Evolutionary conservation across 2,888 invertebrate genomes (phyloP).

Genomic region (Trissoscelio sp.): DNA sequence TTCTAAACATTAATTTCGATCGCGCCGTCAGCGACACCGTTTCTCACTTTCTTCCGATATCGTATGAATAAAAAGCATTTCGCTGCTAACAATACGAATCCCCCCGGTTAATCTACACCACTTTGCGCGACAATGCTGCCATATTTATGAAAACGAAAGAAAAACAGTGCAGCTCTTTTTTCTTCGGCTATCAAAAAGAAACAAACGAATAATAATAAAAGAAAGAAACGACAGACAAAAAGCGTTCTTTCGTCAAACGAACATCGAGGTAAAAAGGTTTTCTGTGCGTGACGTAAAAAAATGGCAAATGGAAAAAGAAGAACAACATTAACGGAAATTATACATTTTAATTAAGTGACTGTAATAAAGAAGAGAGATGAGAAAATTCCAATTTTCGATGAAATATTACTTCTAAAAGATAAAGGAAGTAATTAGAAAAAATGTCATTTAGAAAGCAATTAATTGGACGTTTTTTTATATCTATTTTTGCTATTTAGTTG

Average conservation of each 20-base stretch:
- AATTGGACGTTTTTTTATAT: too few species aligned
- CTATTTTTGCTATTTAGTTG: too few species aligned
- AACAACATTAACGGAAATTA: too few species aligned
- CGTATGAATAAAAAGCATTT: conserved; percentile 54
- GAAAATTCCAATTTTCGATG: too few species aligned
- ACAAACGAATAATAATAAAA: conserved; percentile 35
- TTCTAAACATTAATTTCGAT: conserved; percentile 54
- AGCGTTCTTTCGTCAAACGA: conserved; percentile 38
- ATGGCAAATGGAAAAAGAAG: too few species aligned
- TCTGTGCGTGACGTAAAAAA: too few species aligned
- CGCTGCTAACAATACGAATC: conserved; percentile 38
- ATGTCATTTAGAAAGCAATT: too few species aligned
- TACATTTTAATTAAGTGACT: too few species aligned
- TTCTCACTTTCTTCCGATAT: conserved; percentile 43
- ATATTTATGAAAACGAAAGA: conserved; percentile 46
- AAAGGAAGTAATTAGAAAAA: too few species aligned
- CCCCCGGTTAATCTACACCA: conserved; percentile 40
- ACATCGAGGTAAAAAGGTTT: too few species aligned
- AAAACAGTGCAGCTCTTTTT: conserved; percentile 15
- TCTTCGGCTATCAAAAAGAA: conserved; percentile 23
- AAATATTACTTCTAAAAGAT: too few species aligned
- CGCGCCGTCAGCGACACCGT: conserved; percentile 45
- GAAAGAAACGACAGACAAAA: conserved; percentile 36
- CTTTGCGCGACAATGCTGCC: conserved; percentile 41
- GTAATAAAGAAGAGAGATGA: too few species aligned